Percentiles rank a stretch among this genome's conserved stretches.
phyloP scores from a whole-genome alignment of 2,888 invertebrate species.

The Branchellion lobata region DNA sequence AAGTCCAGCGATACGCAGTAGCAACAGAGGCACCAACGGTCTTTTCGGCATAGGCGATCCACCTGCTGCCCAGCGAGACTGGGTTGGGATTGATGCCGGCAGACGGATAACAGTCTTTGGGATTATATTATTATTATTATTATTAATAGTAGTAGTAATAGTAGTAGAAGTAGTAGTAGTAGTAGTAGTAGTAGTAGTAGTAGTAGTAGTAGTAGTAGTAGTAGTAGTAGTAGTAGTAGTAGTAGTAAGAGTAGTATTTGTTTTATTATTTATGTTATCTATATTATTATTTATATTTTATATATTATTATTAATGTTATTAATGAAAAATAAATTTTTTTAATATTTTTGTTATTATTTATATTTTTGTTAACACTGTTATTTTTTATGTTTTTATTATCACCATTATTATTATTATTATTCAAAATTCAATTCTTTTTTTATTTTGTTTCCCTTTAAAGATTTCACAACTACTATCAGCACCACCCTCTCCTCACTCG shows the following conservation, averaged over 20 bases:
- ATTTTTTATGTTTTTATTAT: too few species aligned
- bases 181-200: conserved; percentile 26
- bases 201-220: conserved; percentile 28
- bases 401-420: conserved; percentile 1
- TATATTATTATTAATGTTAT: conserved; percentile 1
- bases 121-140: not conserved
- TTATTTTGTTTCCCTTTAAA: too few species aligned
- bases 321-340: too few species aligned
- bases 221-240: conserved; percentile 44
- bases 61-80: conserved; percentile 76
- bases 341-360: too few species aligned
- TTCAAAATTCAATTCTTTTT: too few species aligned
- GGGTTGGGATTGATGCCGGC: conserved; percentile 79
- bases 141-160: conserved; percentile 23
- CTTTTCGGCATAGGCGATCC: conserved; percentile 75
- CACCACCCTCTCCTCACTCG: conserved; percentile 11
- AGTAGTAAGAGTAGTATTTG: conserved; percentile 2
- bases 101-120: conserved; percentile 68
- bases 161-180: conserved; percentile 25
- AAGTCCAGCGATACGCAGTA: too few species aligned
- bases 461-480: conserved; percentile 8
- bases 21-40: conserved; percentile 69
- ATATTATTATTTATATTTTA: not conserved
- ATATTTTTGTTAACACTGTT: too few species aligned
- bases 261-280: too few species aligned